Evolutionary conservation across 2,797 vertebrate species (phyloP).

Genomic region (Hyperoplus immaculatus): DNA sequence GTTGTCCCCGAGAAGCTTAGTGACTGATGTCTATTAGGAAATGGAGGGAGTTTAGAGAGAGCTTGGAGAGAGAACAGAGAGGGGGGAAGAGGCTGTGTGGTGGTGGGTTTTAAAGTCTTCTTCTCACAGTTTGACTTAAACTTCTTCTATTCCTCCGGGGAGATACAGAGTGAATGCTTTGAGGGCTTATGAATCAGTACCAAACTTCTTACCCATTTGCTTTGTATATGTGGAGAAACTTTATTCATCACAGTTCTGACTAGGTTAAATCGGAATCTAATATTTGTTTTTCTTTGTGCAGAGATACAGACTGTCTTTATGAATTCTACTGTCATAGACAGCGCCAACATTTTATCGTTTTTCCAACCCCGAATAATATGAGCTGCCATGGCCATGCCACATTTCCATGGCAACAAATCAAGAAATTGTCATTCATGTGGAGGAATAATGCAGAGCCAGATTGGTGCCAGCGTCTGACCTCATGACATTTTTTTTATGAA

Average conservation of each 20-base stretch:
- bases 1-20: constrained; percentile 61
- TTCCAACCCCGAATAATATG: constrained; percentile 48
- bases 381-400: constrained; percentile 42
- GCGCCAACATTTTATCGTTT: constrained; percentile 44
- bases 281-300: constrained; percentile 50
- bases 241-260: constrained; percentile 34
- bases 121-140: constrained; percentile 24
- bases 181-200: constrained; percentile 24
- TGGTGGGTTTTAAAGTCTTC: constrained; percentile 35
- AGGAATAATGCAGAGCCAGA: constrained; percentile 53
- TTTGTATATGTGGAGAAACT: constrained; percentile 28
- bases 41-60: constrained; percentile 1
- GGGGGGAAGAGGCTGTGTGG: not conserved
- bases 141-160: constrained; percentile 26
- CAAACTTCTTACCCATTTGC: constrained; percentile 23
- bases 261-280: constrained; percentile 54
- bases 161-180: constrained; percentile 28
- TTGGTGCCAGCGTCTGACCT: constrained; percentile 52
- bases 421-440: constrained; percentile 50
- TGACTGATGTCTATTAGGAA: constrained; percentile 64
- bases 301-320: constrained; percentile 45
- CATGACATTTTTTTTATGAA: constrained; percentile 58
- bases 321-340: constrained; percentile 55
- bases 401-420: constrained; percentile 80
- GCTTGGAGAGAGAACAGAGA: constrained; percentile 2